Evolutionary conservation across 1,140 invertebrate species (phyloP), one percentile per base, ranked within the genome.

Genomic region (Drosophila erecta): DNA sequence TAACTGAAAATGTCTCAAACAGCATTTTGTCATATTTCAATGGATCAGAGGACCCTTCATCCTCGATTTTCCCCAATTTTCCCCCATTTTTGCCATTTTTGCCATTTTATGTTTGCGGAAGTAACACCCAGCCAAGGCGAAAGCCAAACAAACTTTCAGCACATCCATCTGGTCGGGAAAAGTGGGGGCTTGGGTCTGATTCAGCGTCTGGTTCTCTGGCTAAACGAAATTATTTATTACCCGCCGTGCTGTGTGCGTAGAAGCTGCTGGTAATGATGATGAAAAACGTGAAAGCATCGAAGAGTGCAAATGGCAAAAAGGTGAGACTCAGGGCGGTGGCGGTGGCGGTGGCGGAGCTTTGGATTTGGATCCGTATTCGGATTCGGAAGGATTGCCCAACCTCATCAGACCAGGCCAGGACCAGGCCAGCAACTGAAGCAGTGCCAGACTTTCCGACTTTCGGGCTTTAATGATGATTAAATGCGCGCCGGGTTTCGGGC

Each of bases 221-320:
- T 89, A 89, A 89, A 89, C 84, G 85, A 89, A 89, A 89, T 89
- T 89, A 89, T 89, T 89, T 89, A 89, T 89, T 89, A 89, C 84
- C 44, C 53, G 69, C 37, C 43, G 64, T 69, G 69, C 37, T 50
- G 66, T 56, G 64, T 70, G 66, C 66, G 67, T 70, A 70, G 71
- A 75, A 62, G 74, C 73, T 75, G 71, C 50, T 76, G 62, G 84
- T 89, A 89, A 89, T 89, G 84, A 89, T 89, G 84, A 89, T 89
- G 84, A 89, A 89, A 89, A 89, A 89, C 84, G 84, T 89, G 84
- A 89, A 87, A 87, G 84, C 84, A 87, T 87, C 84, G 84, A 84
- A 89, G 76, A 89, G 84, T 87, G 84, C 79, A 87, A 87, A 89
- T 87, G 84, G 79, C 79, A 58, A 76, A 79, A 79, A 55, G 62